phyloP scores from a whole-genome alignment of 2,797 vertebrate species.

The Cirrhinus mrigala region DNA sequence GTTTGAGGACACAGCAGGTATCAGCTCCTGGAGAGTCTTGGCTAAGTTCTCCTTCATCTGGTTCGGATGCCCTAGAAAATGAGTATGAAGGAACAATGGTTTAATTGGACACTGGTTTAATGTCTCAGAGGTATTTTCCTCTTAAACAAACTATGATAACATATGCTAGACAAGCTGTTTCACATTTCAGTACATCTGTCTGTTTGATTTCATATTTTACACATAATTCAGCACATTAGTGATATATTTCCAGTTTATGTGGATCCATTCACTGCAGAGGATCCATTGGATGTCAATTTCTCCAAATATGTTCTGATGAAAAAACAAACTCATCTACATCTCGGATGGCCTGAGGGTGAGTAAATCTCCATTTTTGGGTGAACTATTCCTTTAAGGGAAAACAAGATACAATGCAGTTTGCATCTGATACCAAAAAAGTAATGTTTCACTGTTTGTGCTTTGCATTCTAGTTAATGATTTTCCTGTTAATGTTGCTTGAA shows the following conservation, averaged over 20 bases:
- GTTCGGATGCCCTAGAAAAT: slow-evolving; percentile 67
- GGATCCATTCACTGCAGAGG: neutral
- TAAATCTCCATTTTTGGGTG: neutral
- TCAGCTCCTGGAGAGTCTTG: slow-evolving; percentile 70
- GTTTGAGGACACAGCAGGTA: slow-evolving; percentile 76
- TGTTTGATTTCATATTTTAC: neutral
- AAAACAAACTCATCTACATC: neutral
- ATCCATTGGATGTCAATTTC: neutral
- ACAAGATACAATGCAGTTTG: neutral
- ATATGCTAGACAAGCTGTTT: slow-evolving; percentile 12
- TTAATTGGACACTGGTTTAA: neutral
- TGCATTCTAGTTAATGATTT: slow-evolving; percentile 26
- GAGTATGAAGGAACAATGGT: slow-evolving; percentile 17
- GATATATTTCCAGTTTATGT: neutral
- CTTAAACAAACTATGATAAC: neutral
- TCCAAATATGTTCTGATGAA: neutral
- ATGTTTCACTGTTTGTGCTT: neutral
- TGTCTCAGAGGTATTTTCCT: neutral
- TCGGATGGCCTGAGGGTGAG: neutral
- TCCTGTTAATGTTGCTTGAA: neutral
- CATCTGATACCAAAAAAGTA: neutral
- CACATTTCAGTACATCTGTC: neutral
- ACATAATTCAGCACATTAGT: neutral
- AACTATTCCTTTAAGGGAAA: slow-evolving; percentile 1
- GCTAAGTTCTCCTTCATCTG: slow-evolving; percentile 73